Evolutionary conservation across 1,140 invertebrate species (phyloP).

Genomic region (Heterodera carotae): DNA sequence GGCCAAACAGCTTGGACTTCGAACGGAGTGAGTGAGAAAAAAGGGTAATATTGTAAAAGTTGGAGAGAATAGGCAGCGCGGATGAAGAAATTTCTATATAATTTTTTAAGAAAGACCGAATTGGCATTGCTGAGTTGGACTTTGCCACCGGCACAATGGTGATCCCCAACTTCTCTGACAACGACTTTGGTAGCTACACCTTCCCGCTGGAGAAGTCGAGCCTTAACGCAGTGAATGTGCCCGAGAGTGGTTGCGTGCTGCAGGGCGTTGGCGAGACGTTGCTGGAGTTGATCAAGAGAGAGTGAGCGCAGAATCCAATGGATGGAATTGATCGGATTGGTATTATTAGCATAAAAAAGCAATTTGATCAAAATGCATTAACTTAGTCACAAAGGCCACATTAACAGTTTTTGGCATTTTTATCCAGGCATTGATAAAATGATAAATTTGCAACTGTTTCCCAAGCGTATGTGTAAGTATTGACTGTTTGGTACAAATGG

Average conservation of each 20-base stretch:
- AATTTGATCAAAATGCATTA: not conserved
- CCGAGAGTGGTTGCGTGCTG: not conserved
- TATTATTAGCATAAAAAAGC: not conserved
- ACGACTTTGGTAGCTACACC: constrained; percentile 1
- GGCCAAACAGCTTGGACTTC: not conserved
- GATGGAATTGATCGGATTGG: not conserved
- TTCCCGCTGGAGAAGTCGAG: not conserved
- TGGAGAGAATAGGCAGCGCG: no score
- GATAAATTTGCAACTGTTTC: no score
- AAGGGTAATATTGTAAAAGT: no score
- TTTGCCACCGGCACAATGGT: not conserved
- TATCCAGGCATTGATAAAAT: not conserved
- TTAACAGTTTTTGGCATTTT: not conserved
- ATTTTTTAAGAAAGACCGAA: not conserved
- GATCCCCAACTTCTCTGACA: not conserved
- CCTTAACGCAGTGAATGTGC: not conserved
- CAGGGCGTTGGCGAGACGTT: not conserved
- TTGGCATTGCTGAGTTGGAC: not conserved
- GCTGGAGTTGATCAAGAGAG: not conserved
- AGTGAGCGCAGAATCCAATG: not conserved
- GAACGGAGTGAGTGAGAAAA: not conserved
- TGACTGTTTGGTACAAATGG: no score
- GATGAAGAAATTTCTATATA: not conserved
- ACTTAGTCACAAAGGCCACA: not conserved
- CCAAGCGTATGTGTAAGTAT: no score